Evolutionary conservation across 2,888 invertebrate genomes (phyloP).

Genomic region (Drosophila maculinotata): DNA sequence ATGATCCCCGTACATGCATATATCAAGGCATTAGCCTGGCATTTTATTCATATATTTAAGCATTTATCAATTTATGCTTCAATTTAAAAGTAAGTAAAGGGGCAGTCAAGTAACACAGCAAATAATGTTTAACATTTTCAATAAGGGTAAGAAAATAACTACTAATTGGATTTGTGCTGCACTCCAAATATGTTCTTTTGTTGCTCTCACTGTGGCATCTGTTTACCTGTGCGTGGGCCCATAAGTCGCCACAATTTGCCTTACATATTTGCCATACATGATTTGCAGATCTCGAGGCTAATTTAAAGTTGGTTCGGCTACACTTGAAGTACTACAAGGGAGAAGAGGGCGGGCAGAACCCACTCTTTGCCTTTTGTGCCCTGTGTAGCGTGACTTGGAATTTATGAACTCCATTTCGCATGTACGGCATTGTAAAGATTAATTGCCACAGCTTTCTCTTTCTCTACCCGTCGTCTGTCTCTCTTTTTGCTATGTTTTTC

Average conservation of each 20-base stretch:
- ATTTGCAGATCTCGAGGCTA: slow-evolving; percentile 36
- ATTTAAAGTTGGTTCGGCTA: slow-evolving; percentile 53
- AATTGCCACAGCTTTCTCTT: slow-evolving; percentile 64
- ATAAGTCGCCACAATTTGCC: slow-evolving; percentile 32
- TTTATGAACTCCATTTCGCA: slow-evolving; percentile 78
- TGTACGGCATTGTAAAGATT: slow-evolving; percentile 76
- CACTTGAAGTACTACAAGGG: slow-evolving; percentile 19
- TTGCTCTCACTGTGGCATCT: slow-evolving; percentile 5
- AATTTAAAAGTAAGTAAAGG: too few species aligned
- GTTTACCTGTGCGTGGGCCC: slow-evolving; percentile 17
- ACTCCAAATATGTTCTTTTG: slow-evolving; percentile 11
- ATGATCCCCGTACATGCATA: slow-evolving; percentile 43
- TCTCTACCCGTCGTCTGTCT: neutral
- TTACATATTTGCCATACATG: slow-evolving; percentile 16
- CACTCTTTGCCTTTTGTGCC: slow-evolving; percentile 34
- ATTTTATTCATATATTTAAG: slow-evolving; percentile 40
- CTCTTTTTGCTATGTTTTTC: slow-evolving; percentile 36
- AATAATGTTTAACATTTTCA: neutral
- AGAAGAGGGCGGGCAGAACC: neutral
- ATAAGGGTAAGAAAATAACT: too few species aligned
- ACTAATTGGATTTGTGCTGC: slow-evolving; percentile 25
- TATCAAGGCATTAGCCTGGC: slow-evolving; percentile 65
- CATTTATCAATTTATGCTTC: slow-evolving; percentile 54
- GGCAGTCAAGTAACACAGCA: too few species aligned
- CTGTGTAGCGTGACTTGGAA: slow-evolving; percentile 69